These are phyloP conservation scores for Notarius quadriscutis DNA, from an alignment of 2,113 vertebrate species.

Conservation along the genomic window DNA sequence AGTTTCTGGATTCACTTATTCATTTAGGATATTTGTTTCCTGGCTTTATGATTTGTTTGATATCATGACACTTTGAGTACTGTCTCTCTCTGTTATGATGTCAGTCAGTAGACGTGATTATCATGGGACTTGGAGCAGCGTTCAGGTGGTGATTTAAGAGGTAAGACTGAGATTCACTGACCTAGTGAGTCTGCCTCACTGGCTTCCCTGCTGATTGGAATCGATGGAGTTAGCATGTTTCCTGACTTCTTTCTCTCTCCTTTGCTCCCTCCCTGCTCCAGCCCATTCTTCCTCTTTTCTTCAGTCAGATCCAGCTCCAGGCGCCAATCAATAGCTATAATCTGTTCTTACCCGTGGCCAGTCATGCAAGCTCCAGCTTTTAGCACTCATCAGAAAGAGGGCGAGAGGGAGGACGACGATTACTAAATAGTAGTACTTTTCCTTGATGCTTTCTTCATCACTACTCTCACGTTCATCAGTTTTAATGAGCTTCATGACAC, in stretches of 20 bases:
- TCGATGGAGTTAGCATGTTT: slow-evolving; percentile 79
- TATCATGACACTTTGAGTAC: neutral
- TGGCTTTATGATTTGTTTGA: slow-evolving; percentile 9
- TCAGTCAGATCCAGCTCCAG: slow-evolving; percentile 79
- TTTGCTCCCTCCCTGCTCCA: slow-evolving; percentile 66
- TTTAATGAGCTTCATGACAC: neutral
- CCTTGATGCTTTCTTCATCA: slow-evolving; percentile 4
- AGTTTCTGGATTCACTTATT: neutral
- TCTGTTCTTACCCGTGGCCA: slow-evolving; percentile 87
- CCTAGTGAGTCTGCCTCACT: slow-evolving; percentile 74
- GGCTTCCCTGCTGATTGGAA: slow-evolving; percentile 71
- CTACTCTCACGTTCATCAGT: neutral
- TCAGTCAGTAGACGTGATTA: slow-evolving; percentile 2
- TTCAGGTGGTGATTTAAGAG: slow-evolving; percentile 62
- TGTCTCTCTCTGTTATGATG: slow-evolving; percentile 5
- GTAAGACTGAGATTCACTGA: slow-evolving; percentile 75
- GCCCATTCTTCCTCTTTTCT: slow-evolving; percentile 59
- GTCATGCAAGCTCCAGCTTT: slow-evolving; percentile 86
- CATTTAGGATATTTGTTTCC: neutral
- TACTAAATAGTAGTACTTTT: slow-evolving; percentile 30
- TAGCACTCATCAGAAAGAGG: slow-evolving; percentile 69
- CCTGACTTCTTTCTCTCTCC: slow-evolving; percentile 63
- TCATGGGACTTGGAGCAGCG: neutral
- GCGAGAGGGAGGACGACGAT: slow-evolving; percentile 22
- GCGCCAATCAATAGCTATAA: slow-evolving; percentile 93